Base-by-base conservation (phyloP, 2,888 invertebrate genomes). In the Agrotis ipsilon region DNA sequence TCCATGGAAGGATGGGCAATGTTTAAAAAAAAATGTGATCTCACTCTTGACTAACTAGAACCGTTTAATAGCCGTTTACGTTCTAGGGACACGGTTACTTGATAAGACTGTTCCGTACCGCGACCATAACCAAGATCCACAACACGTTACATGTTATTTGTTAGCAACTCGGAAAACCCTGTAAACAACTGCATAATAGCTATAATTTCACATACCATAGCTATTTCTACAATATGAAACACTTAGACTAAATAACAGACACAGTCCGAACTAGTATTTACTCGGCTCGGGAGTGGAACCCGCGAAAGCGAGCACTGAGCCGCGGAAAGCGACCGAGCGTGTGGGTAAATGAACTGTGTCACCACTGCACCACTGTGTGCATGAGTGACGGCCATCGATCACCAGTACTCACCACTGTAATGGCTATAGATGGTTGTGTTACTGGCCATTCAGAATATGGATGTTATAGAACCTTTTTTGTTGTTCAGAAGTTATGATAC, bases 261-360 rank as follows among this genome's bases (percentile, higher is more conserved):
- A 43, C 2, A 63, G 48, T 60, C 51, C 46, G 54, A 75, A 32
- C 68, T 66, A 64, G 71, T 51, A 63, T 64, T 72, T 72, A 66
- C 68, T 54, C 63, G 62, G 57, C 61, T 65, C 78, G 75, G 78
- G 83, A 81, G 80, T 86, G 78, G 84, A 84, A 86, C 81, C 84
- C 79, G 82, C 74, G 87, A 86, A 86, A 86, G 86, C 69, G 73
- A 32, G 67, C 83, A 86, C 51, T 86, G 72, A 86, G 75, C 83
- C 85, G 86, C 71, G 64, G 54, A 74, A 72, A 14, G 69, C 83
- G 77, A 58, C 86, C 75, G 72, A 79, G 77, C 86, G 82, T 82
- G 78, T 48, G 75, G 83, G 85, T 79, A 82, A 82, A 84, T 83
- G 83, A 81, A 85, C 84, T 85, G 85, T 85, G 67, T 74, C 83